Evolutionary conservation across 2,797 vertebrate species (phyloP), one percentile per base, ranked within the genome.

Genomic region (Stomatorhinus walkeri): DNA sequence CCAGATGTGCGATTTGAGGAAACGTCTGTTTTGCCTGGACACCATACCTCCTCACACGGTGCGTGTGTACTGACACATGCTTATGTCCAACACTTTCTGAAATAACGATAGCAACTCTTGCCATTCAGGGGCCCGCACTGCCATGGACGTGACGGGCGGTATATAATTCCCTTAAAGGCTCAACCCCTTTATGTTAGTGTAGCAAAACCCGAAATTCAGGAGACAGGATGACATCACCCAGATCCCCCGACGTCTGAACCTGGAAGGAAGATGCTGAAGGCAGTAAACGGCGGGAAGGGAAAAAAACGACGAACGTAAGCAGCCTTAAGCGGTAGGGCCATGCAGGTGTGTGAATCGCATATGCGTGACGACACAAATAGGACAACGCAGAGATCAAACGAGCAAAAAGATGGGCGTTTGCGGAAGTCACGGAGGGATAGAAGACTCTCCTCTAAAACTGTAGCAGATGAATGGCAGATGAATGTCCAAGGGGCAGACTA

Each of bases 171-270:
- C 94, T 93, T 92, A 93, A 92, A 92, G 91, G 88, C 90, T 61
- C 95, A 94, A 96, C 95, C 95, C 92, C 94, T 90, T 95, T 95
- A 89, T 90, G 90, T 76, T 87, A 79, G 28, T n/a, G 76, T 54
- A 87, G 54, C 40, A 28, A 52, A 32, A 36, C 24, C 6, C 28
- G 24, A 85, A 43, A 14, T 7, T 85, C 40, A 6, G 43, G 83
- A 43, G 83, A 28, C 1, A 1, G n/a, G 43, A 85, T 9, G 4
- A 24, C 1, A n/a, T 43, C 72, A 43, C 16, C 36, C 32, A 79
- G 36, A n/a, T 8, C 0, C 28, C 36, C 36, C 10, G 64, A 28
- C 28, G 0, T 16, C 64, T 1, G 28, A 32, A 32, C 28, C 24
- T 14, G 64, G 28, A 36, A 36, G 64, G 64, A 14, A 64, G 59